Percentiles rank a stretch among this genome's conserved stretches.
Conservation (phyloP, 2,888 invertebrate species). For the Hoplodrina blanda region DNA sequence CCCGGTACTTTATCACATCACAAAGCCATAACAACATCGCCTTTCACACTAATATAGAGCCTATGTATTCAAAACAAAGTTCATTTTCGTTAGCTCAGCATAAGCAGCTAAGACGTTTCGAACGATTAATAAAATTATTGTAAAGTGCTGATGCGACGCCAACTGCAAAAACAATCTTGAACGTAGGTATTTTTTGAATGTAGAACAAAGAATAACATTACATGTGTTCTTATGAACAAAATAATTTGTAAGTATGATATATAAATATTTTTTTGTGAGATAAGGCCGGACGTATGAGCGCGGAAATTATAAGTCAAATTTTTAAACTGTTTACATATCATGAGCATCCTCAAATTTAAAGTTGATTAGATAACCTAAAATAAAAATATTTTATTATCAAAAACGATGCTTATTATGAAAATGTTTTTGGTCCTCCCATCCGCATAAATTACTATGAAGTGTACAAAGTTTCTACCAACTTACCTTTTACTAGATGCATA, state of each 20-base stretch:
- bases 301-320: not conserved
- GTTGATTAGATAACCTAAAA: not conserved
- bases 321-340: not conserved
- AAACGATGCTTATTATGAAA: not conserved
- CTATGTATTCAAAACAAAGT: slow-evolving; percentile 26
- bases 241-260: not conserved
- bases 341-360: not conserved
- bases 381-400: not conserved
- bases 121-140: slow-evolving; percentile 24
- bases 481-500: no score
- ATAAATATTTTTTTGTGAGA: not conserved
- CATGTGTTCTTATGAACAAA: slow-evolving; percentile 19
- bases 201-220: slow-evolving; percentile 53
- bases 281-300: no score
- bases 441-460: not conserved
- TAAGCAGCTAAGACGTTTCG: slow-evolving; percentile 27
- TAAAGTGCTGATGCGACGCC: slow-evolving; percentile 65
- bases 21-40: slow-evolving; percentile 29
- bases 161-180: slow-evolving; percentile 73
- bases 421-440: not conserved
- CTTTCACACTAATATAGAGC: slow-evolving; percentile 31
- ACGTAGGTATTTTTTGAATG: slow-evolving; percentile 54
- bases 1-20: slow-evolving; percentile 27
- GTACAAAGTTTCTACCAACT: no score
- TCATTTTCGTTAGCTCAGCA: slow-evolving; percentile 13